A percentile compares a stretch with the other conserved stretches of the same genome.
Evolutionary conservation across 2,113 vertebrate species (phyloP).

Genomic region (Pygoscelis adeliae): DNA sequence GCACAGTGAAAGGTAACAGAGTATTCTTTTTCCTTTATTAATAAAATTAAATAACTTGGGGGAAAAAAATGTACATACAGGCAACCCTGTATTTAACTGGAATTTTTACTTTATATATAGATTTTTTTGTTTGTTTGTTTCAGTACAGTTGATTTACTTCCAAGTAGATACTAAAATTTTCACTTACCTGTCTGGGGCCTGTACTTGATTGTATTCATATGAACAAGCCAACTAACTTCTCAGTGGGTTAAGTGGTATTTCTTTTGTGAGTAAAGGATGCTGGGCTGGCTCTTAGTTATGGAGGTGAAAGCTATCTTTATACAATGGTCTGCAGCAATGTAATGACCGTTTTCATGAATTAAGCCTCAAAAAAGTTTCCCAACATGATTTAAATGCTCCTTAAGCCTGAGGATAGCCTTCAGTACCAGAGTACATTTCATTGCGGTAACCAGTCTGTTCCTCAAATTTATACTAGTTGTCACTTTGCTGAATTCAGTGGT

Average conservation of each 20-base stretch:
- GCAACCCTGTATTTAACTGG: not conserved
- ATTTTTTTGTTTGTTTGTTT: not conserved
- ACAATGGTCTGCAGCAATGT: not conserved
- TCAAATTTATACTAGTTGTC: not conserved
- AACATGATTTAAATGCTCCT: not conserved
- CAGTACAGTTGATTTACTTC: not conserved
- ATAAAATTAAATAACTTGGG: not conserved
- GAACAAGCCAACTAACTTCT: not conserved
- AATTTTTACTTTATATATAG: not conserved
- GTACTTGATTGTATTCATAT: not conserved
- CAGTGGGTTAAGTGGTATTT: not conserved
- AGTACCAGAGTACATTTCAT: not conserved
- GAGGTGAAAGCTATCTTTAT: not conserved
- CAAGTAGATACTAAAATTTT: not conserved
- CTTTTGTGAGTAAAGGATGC: not conserved
- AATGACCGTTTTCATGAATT: not conserved
- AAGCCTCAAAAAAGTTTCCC: not conserved
- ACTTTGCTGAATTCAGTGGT: not conserved
- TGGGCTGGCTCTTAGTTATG: not conserved
- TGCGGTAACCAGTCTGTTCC: not conserved
- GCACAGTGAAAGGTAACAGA: not conserved
- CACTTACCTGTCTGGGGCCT: not conserved
- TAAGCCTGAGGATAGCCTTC: not conserved
- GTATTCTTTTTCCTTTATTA: not conserved
- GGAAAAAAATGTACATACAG: not conserved